Percentiles rank a stretch among this genome's conserved stretches.
Evolutionary conservation across 2,888 invertebrate genomes (phyloP).

Genomic region (Thecophora atra): DNA sequence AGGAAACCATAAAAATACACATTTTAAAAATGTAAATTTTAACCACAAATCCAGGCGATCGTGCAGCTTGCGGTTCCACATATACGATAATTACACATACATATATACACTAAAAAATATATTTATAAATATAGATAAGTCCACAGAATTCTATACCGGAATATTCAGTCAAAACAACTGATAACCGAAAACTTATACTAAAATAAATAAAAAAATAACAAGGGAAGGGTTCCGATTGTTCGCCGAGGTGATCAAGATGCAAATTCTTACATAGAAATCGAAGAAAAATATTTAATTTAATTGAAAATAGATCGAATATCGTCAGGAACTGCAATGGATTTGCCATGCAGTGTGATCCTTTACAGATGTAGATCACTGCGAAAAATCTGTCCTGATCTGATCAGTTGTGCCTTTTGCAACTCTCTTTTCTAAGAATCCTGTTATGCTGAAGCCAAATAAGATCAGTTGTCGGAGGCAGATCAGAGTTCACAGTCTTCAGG

Average conservation of each 20-base stretch:
- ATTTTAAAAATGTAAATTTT: slow-evolving; percentile 32
- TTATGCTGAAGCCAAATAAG: slow-evolving; percentile 30
- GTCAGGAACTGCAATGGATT: not conserved
- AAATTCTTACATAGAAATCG: no score
- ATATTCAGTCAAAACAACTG: not conserved
- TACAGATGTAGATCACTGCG: no score
- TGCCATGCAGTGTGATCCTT: no score
- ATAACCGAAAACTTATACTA: not conserved
- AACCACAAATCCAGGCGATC: slow-evolving; percentile 35
- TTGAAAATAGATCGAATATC: not conserved
- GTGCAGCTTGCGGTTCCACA: slow-evolving; percentile 26
- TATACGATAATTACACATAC: not conserved
- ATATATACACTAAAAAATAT: slow-evolving; percentile 35
- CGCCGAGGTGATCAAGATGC: no score
- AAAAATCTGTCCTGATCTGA: no score
- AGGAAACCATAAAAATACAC: slow-evolving; percentile 35
- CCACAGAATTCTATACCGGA: slow-evolving; percentile 27
- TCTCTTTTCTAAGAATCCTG: slow-evolving; percentile 12
- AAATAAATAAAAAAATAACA: not conserved
- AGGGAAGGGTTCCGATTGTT: no score
- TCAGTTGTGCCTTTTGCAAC: no score
- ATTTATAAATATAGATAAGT: slow-evolving; percentile 42
- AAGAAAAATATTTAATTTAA: no score
- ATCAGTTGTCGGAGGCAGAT: not conserved
- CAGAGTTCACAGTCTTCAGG: not conserved